A percentile compares a stretch with the other conserved stretches of the same genome.
Evolutionary conservation across 1,140 invertebrate genomes (phyloP).

Genomic region (Aculops lycopersici): DNA sequence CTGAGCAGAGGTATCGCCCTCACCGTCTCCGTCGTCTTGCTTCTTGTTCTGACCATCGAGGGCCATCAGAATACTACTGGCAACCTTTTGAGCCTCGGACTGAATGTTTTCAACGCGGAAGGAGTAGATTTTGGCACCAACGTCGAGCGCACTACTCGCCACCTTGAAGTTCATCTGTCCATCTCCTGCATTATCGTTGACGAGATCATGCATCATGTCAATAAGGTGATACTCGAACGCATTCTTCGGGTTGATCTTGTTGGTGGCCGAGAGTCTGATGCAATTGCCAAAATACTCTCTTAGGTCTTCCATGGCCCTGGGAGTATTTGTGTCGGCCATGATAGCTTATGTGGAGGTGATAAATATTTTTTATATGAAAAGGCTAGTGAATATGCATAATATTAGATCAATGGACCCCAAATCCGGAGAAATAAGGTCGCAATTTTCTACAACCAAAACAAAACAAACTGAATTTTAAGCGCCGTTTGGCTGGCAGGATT

Average conservation of each 20-base stretch:
- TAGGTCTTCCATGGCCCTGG: too few species aligned
- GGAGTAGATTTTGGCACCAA: slow-evolving; percentile 46
- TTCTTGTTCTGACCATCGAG: slow-evolving; percentile 13
- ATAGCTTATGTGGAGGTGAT: too few species aligned
- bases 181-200: slow-evolving; percentile 18
- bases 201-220: slow-evolving; percentile 37
- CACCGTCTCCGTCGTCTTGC: slow-evolving; percentile 19
- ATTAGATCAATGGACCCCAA: too few species aligned
- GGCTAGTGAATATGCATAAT: too few species aligned
- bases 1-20: too few species aligned
- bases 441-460: too few species aligned
- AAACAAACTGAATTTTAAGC: too few species aligned
- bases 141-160: slow-evolving; percentile 40
- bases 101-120: slow-evolving; percentile 42
- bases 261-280: slow-evolving; percentile 30
- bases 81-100: slow-evolving; percentile 36
- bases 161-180: slow-evolving; percentile 18
- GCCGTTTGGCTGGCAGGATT: too few species aligned
- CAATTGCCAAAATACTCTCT: too few species aligned
- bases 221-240: slow-evolving; percentile 47
- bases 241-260: slow-evolving; percentile 53
- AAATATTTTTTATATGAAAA: too few species aligned
- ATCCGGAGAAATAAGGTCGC: too few species aligned
- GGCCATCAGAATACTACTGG: slow-evolving; percentile 24
- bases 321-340: too few species aligned